Conservation (phyloP, 2,888 invertebrate genomes). For the Argyra leucocephala region DNA sequence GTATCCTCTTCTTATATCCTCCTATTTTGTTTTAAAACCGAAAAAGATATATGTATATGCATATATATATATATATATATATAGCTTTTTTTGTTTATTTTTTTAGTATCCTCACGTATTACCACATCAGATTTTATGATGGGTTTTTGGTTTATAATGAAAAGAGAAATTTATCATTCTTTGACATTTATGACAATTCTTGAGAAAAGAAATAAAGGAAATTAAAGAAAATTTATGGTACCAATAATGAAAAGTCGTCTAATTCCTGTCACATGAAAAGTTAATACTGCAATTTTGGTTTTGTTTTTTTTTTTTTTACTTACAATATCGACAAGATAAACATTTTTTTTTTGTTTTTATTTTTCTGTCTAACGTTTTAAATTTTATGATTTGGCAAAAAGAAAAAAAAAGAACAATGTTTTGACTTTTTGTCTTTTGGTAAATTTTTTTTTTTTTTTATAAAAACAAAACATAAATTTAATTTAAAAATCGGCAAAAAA, state of each 20-base stretch:
- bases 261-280: background rate
- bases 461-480: too few species aligned
- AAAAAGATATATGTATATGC: too few species aligned
- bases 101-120: too few species aligned
- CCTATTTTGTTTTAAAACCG: too few species aligned
- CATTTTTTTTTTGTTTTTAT: background rate
- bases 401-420: too few species aligned
- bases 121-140: background rate
- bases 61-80: too few species aligned
- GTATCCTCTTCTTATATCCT: too few species aligned
- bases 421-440: too few species aligned
- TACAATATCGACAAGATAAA: background rate
- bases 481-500: too few species aligned
- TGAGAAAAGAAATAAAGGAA: background rate
- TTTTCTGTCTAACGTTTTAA: too few species aligned
- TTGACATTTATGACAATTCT: background rate
- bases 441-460: too few species aligned
- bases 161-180: background rate
- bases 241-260: background rate
- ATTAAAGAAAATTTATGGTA: background rate
- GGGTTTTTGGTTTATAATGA: background rate
- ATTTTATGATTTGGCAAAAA: background rate
- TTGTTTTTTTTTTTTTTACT: background rate
- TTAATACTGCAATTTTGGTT: background rate
- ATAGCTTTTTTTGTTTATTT: too few species aligned